Evolutionary conservation across 1,140 invertebrate genomes (phyloP), one percentile per base, ranked within the genome.

Genomic region (Elysia chlorotica): DNA sequence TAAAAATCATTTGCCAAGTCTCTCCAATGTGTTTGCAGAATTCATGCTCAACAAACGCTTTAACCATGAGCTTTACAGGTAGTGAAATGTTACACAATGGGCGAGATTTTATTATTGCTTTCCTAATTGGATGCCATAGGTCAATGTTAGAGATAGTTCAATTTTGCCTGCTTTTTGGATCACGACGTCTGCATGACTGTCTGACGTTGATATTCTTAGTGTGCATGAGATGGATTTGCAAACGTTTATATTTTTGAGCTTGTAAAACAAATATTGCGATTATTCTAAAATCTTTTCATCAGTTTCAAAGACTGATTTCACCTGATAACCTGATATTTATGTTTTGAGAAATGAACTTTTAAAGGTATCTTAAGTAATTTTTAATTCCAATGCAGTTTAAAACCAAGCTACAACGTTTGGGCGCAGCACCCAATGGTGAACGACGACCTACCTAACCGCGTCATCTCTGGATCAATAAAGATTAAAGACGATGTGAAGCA

Each of bases 391-490:
- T n/a, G n/a, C 66, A 57, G 69, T 5, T 73, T 90, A 37, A 83
- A 88, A 70, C 89, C 89, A 21, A 74, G 83, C 31, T 88, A 90
- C 74, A 67, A 82, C 17, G 81, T 88, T 17, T 82, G 86, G 28
- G 78, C 81, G 14, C 89, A 90, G 73, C 90, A 90, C 76, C 87
- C 88, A 1, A 88, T 87, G 31, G 85, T 90, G 1, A 90, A 90
- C 75, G 89, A 90, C 74, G 87, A 88, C n/a, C 76, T 90, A n/a
- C 85, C 89, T 1, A 90, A 90, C 79, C 78, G 88, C n/a, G 85
- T 90, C 31, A 77, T 86, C 23, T 83, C 81, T 65, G 90, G 90
- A 1, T 78, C 83, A 14, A 83, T 90, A 38, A 81, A 80, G 6
- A 79, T 88, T 21, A 87, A 87, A 73, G 79, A 85, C 31, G 83